Base-by-base conservation (phyloP, 1,140 invertebrate genomes). In the Aphidius ervi region DNA sequence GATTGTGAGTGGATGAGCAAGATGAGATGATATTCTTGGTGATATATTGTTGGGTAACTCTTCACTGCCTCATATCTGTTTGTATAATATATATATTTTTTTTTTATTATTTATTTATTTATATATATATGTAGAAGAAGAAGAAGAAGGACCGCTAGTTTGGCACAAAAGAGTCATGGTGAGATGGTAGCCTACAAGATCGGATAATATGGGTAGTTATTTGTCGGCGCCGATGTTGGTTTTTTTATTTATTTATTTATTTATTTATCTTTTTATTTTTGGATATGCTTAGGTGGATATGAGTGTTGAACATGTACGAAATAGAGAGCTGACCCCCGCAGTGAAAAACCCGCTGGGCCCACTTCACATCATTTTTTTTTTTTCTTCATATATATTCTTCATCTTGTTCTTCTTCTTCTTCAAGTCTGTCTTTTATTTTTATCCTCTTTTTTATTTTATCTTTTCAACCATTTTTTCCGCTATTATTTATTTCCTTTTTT, bases 161-260 rank as follows among this genome's bases (percentile, higher is more conserved):
- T 64, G 63, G 70, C 65, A 76, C 73, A 77, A 76, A 77, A 72
- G 74, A 72, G 68, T 75, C 75, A 60, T 74, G 75, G 74, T 67
- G 74, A 74, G 75, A 73, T 77, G 75, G 76, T 79, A 79, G 77
- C 75, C 68, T 73, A 70, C 74, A 72, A 74, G 75, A 74, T 75
- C 73, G 74, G 73, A 79, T 76, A 77, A 79, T 77, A 76, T 72
- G 74, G 73, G 75, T 76, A 74, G 75, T 77, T 79, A 79, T 79
- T 80, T 79, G 77, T 79, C 78, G 77, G 76, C 75, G 72, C 73
- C 74, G 75, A 76, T 77, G 76, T 79, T 79, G 77, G 74, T 78
- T 78, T 75, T 78, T 78, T 66, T 31, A 31, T 31, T 31, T 31
- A 31, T 31, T 31, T 31, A 31, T 31, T 31, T 31, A 31, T 31